Evolutionary conservation across 2,113 vertebrate genomes (phyloP).

Genomic region (Suncus etruscus): DNA sequence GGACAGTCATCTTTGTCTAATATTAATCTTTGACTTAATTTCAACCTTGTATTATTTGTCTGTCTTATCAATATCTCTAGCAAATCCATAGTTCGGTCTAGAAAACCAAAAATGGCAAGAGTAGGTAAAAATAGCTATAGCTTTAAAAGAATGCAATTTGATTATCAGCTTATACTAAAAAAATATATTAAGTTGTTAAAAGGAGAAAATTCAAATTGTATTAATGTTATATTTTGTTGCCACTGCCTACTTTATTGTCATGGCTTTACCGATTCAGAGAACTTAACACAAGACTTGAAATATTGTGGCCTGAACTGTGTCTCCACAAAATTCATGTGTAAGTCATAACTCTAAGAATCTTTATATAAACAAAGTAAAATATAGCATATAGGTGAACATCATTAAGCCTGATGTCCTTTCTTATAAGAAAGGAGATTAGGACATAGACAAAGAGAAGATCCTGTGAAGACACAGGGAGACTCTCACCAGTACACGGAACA

Average conservation of each 20-base stretch:
- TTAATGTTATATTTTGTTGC: neutral
- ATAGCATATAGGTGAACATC: neutral
- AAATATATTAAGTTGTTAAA: neutral
- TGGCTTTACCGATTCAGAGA: neutral
- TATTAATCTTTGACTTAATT: too few species aligned
- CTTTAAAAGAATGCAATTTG: slow-evolving; percentile 41
- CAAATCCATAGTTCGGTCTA: slow-evolving; percentile 22
- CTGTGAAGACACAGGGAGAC: neutral
- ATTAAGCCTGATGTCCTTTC: neutral
- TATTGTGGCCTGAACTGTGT: neutral
- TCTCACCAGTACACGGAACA: neutral
- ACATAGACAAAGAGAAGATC: neutral
- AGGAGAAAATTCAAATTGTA: neutral
- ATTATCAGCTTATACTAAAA: slow-evolving; percentile 29
- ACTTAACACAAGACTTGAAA: neutral
- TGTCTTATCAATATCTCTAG: slow-evolving; percentile 1
- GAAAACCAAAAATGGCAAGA: slow-evolving; percentile 25
- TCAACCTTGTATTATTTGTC: neutral
- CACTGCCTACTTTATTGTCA: neutral
- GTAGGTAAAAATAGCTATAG: neutral
- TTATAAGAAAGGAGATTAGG: neutral
- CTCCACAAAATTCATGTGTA: neutral
- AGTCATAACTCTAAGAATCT: neutral
- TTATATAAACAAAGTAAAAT: slow-evolving; percentile 6
- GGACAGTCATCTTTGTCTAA: too few species aligned